These are phyloP conservation scores for Brachyalestes nurse DNA, from an alignment of 2,797 vertebrate species.

Conservation along the genomic window DNA sequence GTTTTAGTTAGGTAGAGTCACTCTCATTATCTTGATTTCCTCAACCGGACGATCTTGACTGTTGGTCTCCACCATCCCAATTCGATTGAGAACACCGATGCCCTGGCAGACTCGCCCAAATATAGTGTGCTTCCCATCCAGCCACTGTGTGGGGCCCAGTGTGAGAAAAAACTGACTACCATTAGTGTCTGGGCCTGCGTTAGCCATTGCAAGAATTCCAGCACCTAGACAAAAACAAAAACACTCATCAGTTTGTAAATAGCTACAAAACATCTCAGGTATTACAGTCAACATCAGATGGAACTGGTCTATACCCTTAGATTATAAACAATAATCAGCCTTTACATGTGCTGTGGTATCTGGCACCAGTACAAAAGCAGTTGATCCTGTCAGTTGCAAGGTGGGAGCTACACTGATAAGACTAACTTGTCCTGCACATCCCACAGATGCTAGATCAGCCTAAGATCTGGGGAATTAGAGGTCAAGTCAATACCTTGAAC, in stretches of 20 bases:
- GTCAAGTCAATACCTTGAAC: too few relatives aligned
- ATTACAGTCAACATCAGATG: too few relatives aligned
- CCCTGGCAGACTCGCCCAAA: constrained; percentile 93
- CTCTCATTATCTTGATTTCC: constrained; percentile 89
- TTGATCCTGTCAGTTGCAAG: too few relatives aligned
- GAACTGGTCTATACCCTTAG: too few relatives aligned
- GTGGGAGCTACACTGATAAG: too few relatives aligned
- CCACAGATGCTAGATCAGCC: too few relatives aligned
- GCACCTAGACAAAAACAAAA: constrained; percentile 76
- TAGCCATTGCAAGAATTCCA: constrained; percentile 96
- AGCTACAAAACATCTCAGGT: background rate
- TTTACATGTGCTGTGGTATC: too few relatives aligned
- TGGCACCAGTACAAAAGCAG: too few relatives aligned
- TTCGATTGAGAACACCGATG: constrained; percentile 86
- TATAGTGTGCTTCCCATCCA: constrained; percentile 94
- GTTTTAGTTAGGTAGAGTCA: constrained; percentile 73
- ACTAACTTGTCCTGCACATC: too few relatives aligned
- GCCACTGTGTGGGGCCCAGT: constrained; percentile 89
- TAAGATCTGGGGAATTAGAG: too few relatives aligned
- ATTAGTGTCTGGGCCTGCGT: constrained; percentile 91
- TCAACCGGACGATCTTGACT: constrained; percentile 90
- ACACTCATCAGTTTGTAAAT: background rate
- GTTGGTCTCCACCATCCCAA: constrained; percentile 94
- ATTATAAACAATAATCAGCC: too few relatives aligned
- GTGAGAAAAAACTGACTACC: constrained; percentile 96